These are phyloP conservation scores for Melanotaenia nigrans DNA, from an alignment of 2,797 vertebrate genomes.

Conservation along the genomic window DNA sequence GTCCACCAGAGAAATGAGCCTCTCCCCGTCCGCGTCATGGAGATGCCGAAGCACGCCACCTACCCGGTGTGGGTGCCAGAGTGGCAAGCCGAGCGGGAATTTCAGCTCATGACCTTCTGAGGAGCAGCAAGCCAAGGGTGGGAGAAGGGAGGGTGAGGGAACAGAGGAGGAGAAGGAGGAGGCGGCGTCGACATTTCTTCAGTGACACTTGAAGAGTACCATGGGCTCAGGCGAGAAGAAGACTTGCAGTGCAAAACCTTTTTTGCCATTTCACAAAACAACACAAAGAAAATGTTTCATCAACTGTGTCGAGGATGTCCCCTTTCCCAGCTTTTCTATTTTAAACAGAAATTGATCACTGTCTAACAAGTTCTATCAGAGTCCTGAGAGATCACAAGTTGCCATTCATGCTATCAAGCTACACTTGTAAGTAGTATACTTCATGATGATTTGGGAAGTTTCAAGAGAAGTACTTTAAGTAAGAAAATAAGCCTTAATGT, in stretches of 20 bases:
- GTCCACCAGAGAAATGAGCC: slow-evolving; percentile 85
- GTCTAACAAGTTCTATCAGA: slow-evolving; percentile 47
- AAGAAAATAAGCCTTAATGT: slow-evolving; percentile 75
- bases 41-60: slow-evolving; percentile 88
- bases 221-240: slow-evolving; percentile 70
- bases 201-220: slow-evolving; percentile 73
- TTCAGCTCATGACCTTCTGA: slow-evolving; percentile 91
- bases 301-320: slow-evolving; percentile 52
- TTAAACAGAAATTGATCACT: slow-evolving; percentile 38
- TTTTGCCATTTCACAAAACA: slow-evolving; percentile 61
- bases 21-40: slow-evolving; percentile 85
- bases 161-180: slow-evolving; percentile 29
- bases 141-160: slow-evolving; percentile 66
- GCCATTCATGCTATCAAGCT: slow-evolving; percentile 31
- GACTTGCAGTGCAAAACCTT: slow-evolving; percentile 53
- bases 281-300: slow-evolving; percentile 62
- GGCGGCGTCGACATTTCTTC: slow-evolving; percentile 66
- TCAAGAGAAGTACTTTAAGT: slow-evolving; percentile 34
- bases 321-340: slow-evolving; percentile 48
- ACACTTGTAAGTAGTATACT: slow-evolving; percentile 59
- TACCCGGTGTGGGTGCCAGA: slow-evolving; percentile 89
- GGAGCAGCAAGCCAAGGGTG: slow-evolving; percentile 73
- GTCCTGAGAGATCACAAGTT: slow-evolving; percentile 28
- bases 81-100: slow-evolving; percentile 87
- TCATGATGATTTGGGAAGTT: slow-evolving; percentile 49